phyloP scores from a whole-genome alignment of 2,888 invertebrate species.

The Drosophila mulleri region DNA sequence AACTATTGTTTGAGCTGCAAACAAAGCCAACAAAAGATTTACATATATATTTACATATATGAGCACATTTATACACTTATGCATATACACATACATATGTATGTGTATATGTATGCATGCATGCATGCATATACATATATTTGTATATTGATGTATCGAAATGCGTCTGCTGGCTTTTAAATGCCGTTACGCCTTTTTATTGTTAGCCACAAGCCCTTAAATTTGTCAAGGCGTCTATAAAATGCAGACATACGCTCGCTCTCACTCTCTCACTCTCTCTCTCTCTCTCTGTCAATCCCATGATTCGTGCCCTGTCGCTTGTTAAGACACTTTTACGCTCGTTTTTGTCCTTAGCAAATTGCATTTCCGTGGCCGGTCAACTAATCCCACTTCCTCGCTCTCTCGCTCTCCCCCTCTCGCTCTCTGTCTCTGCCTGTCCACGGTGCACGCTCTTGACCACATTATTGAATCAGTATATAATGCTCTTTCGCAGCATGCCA shows the following conservation, averaged over 20 bases:
- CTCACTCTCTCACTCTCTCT: not conserved
- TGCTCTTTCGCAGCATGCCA: slow-evolving; percentile 38
- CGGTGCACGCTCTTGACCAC: slow-evolving; percentile 36
- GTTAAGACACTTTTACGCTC: slow-evolving; percentile 76
- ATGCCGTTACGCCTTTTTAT: slow-evolving; percentile 70
- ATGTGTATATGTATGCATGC: not conserved
- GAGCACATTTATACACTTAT: not conserved
- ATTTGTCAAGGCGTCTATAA: slow-evolving; percentile 73
- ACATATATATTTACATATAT: not conserved
- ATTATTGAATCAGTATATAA: slow-evolving; percentile 75
- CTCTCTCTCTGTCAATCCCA: slow-evolving; percentile 9
- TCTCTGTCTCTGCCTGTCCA: not conserved
- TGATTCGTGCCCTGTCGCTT: slow-evolving; percentile 49
- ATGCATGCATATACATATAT: not conserved
- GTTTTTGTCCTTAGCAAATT: slow-evolving; percentile 72
- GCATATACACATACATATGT: not conserved
- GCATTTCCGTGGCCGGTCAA: slow-evolving; percentile 79
- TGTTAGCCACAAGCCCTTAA: slow-evolving; percentile 50
- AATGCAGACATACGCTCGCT: slow-evolving; percentile 63
- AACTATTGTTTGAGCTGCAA: slow-evolving; percentile 46
- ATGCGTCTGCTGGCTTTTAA: slow-evolving; percentile 27
- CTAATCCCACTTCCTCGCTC: not conserved
- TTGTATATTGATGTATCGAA: slow-evolving; percentile 15
- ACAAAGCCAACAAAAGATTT: slow-evolving; percentile 17
- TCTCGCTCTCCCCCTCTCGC: not conserved